Conservation (phyloP, 1,140 invertebrate species). For the Aphelinus atriplicis region DNA sequence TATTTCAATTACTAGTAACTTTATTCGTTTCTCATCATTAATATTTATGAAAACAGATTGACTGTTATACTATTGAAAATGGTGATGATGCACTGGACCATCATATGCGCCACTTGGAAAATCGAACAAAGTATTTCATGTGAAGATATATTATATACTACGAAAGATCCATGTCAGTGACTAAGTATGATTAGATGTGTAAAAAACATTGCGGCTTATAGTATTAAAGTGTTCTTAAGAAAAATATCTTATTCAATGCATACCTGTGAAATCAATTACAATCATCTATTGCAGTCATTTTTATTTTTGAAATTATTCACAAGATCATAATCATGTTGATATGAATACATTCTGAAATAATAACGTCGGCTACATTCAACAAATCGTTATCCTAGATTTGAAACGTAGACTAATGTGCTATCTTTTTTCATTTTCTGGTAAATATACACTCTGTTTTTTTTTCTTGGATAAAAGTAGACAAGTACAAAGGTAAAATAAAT, state of each 20-base stretch:
- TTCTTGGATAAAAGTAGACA: conserved; percentile 53
- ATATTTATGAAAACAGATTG: conserved; percentile 35
- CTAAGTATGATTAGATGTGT: conserved; percentile 35
- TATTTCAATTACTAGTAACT: conserved; percentile 29
- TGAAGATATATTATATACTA: conserved; percentile 37
- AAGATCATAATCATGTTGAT: conserved; percentile 42
- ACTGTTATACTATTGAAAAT: conserved; percentile 28
- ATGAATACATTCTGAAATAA: conserved; percentile 44
- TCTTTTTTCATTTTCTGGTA: conserved; percentile 35
- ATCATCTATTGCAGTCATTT: conserved; percentile 40
- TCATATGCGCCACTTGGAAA: conserved; percentile 29
- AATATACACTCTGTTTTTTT: conserved; percentile 41
- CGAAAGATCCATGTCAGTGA: conserved; percentile 36
- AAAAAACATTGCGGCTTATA: conserved; percentile 37
- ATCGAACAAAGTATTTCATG: conserved; percentile 37
- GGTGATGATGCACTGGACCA: conserved; percentile 30
- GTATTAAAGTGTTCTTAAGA: conserved; percentile 39
- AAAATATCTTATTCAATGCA: conserved; percentile 19
- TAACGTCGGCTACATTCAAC: conserved; percentile 42
- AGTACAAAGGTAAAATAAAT: conserved; percentile 52
- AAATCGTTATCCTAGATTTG: conserved; percentile 40
- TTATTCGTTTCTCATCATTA: conserved; percentile 26
- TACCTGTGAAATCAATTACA: conserved; percentile 29
- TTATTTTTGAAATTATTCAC: conserved; percentile 44
- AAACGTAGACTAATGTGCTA: conserved; percentile 39